These are phyloP conservation scores for Lacerta viridis DNA, from an alignment of 2,797 vertebrate species.

Conservation along the genomic window DNA sequence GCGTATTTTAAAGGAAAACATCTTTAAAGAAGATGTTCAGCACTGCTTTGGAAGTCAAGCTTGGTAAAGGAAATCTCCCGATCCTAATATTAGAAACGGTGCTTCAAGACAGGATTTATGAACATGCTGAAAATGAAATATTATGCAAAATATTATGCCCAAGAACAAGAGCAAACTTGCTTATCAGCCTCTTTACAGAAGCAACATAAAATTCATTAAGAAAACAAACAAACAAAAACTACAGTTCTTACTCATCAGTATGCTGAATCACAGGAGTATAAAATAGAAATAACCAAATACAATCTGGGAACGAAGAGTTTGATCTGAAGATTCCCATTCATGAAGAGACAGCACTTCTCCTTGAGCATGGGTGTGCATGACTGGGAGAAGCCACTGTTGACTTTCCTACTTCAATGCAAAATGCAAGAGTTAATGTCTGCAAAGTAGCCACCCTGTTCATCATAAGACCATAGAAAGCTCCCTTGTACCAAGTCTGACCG, in stretches of 20 bases:
- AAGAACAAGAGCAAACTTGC: slow-evolving; percentile 5
- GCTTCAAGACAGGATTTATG: not conserved
- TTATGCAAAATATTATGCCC: slow-evolving; percentile 3
- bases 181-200: slow-evolving; percentile 7
- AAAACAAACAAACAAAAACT: too few relatives aligned
- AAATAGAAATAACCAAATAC: not conserved
- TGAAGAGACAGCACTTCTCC: not conserved
- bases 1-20: not conserved
- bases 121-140: not conserved
- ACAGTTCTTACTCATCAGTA: not conserved
- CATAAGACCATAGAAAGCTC: too few relatives aligned
- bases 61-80: not conserved
- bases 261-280: not conserved
- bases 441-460: not conserved
- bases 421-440: not conserved
- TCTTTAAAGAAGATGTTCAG: slow-evolving; percentile 1
- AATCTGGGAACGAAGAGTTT: slow-evolving; percentile 15
- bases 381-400: not conserved
- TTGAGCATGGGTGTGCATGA: not conserved
- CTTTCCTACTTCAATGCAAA: not conserved
- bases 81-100: not conserved
- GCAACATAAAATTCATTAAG: slow-evolving; percentile 14
- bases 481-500: too few relatives aligned
- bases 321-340: not conserved
- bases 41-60: not conserved